Conservation (phyloP, 2,113 vertebrate genomes). For the Sebastes fasciatus region DNA sequence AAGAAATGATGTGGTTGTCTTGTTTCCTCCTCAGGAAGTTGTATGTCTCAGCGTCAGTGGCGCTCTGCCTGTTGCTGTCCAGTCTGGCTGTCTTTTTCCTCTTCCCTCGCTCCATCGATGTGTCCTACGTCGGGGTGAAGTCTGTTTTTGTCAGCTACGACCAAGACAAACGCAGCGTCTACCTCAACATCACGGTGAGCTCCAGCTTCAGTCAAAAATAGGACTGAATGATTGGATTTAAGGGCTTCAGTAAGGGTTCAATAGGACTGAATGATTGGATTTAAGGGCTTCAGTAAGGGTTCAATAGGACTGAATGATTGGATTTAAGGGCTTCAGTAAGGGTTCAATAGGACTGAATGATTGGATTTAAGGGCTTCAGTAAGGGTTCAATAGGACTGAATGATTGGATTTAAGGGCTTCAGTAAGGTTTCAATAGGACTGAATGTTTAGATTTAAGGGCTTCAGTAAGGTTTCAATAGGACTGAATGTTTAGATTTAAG, state of each 20-base stretch:
- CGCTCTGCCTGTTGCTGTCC: conserved; percentile 90
- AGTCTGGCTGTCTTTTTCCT: conserved; percentile 94
- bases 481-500: neutral
- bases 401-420: no score
- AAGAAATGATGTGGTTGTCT: neutral
- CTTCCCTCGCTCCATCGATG: conserved; percentile 93
- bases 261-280: neutral
- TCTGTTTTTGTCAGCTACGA: conserved; percentile 92
- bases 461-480: no score
- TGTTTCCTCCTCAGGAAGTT: conserved; percentile 85
- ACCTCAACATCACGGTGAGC: conserved; percentile 94
- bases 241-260: neutral
- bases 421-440: no score
- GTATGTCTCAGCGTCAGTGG: conserved; percentile 92
- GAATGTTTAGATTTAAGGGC: no score
- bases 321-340: no score
- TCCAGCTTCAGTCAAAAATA: neutral
- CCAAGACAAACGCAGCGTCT: conserved; percentile 85
- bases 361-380: no score
- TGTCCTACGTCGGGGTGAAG: conserved; percentile 92
- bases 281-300: no score
- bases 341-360: no score
- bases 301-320: no score
- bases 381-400: no score
- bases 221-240: neutral